These are phyloP conservation scores for Thymelicus sylvestris DNA, from an alignment of 2,888 invertebrate species.

Conservation along the genomic window DNA sequence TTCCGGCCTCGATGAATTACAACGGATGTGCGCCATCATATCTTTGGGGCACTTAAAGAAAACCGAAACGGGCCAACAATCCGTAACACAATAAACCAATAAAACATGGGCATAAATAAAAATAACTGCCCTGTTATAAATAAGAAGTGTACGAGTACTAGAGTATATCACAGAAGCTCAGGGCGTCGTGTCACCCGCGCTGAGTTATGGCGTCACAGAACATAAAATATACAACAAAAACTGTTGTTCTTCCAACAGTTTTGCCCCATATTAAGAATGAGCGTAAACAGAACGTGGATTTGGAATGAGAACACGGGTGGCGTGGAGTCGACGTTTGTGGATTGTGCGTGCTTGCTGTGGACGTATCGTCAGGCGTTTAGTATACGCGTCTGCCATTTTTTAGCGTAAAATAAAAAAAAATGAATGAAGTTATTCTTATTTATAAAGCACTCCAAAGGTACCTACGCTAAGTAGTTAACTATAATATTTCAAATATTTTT, in stretches of 20 bases:
- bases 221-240: conserved; percentile 83
- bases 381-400: not conserved
- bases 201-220: conserved; percentile 83
- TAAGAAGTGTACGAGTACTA: conserved; percentile 46
- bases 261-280: conserved; percentile 84
- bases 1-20: conserved; percentile 29
- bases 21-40: conserved; percentile 36
- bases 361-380: conserved; percentile 5
- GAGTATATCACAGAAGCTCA: conserved; percentile 74
- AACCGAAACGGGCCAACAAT: conserved; percentile 67
- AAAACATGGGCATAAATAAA: conserved; percentile 57
- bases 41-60: conserved; percentile 61
- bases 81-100: conserved; percentile 75
- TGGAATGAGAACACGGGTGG: conserved; percentile 55
- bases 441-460: too few species aligned
- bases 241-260: conserved; percentile 84
- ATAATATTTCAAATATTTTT: too few species aligned
- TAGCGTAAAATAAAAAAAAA: not conserved
- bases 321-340: conserved; percentile 56
- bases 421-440: too few species aligned
- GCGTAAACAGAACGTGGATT: conserved; percentile 82
- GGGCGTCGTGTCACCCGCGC: conserved; percentile 68
- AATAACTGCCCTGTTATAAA: conserved; percentile 56
- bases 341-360: conserved; percentile 11
- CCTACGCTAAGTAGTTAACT: too few species aligned